These are phyloP conservation scores for Troides oblongomaculatus DNA, from an alignment of 2,888 invertebrate genomes.

Conservation along the genomic window DNA sequence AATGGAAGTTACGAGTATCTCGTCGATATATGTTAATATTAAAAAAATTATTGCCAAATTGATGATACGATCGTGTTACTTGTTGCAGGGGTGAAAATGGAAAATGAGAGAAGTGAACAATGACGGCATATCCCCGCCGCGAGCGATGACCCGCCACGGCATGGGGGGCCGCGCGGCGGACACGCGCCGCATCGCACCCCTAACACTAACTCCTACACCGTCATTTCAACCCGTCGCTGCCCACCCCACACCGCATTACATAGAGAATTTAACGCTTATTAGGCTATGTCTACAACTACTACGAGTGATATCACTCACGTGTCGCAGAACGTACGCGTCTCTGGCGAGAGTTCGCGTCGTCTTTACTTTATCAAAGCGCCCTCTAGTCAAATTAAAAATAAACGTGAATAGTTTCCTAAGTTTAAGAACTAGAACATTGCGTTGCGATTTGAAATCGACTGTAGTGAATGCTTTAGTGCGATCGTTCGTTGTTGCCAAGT, in stretches of 20 bases:
- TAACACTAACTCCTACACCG: slow-evolving; percentile 42
- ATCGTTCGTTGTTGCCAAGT: slow-evolving; percentile 76
- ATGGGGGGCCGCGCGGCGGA: slow-evolving; percentile 60
- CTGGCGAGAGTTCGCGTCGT: slow-evolving; percentile 60
- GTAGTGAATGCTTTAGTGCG: slow-evolving; percentile 74
- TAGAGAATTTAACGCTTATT: slow-evolving; percentile 72
- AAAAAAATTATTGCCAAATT: not conserved
- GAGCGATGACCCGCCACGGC: slow-evolving; percentile 69
- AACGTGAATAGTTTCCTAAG: slow-evolving; percentile 52
- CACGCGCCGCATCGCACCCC: slow-evolving; percentile 49
- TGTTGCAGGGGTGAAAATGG: slow-evolving; percentile 76
- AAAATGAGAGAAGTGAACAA: slow-evolving; percentile 71
- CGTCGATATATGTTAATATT: not conserved
- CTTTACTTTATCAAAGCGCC: slow-evolving; percentile 75
- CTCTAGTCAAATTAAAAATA: slow-evolving; percentile 77
- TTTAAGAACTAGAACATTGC: slow-evolving; percentile 73
- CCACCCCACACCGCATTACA: slow-evolving; percentile 49
- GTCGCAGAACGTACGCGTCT: slow-evolving; percentile 50
- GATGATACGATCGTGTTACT: slow-evolving; percentile 38
- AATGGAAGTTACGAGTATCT: not conserved
- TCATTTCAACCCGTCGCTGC: too few relatives aligned
- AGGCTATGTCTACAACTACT: slow-evolving; percentile 73
- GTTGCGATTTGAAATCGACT: slow-evolving; percentile 65
- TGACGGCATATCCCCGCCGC: slow-evolving; percentile 76
- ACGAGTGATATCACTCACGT: slow-evolving; percentile 59